Evolutionary conservation across 2,113 vertebrate genomes (phyloP).

Genomic region (Nyctereutes procyonoides): DNA sequence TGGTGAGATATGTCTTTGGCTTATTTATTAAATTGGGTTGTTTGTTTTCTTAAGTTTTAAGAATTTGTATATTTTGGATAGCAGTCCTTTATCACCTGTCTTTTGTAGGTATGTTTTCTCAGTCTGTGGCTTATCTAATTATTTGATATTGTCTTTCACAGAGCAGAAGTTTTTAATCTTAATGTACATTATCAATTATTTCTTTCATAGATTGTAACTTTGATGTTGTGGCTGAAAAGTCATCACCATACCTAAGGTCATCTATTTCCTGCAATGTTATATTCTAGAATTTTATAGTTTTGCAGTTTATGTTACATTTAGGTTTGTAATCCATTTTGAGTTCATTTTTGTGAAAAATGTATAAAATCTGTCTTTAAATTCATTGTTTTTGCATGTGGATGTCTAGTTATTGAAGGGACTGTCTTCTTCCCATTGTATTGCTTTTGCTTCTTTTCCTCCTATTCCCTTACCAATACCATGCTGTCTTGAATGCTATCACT

Average conservation of each 20-base stretch:
- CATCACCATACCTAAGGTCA: not conserved
- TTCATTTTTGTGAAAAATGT: not conserved
- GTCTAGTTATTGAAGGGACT: not conserved
- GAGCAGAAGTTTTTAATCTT: not conserved
- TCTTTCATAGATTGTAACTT: not conserved
- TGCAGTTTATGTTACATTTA: not conserved
- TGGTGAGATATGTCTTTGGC: not conserved
- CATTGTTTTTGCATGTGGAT: not conserved
- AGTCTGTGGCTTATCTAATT: not conserved
- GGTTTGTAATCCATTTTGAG: not conserved
- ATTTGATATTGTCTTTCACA: not conserved
- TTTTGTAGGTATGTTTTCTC: not conserved
- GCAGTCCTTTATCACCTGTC: not conserved
- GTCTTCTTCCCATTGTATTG: not conserved
- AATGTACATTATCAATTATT: not conserved
- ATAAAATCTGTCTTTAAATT: not conserved
- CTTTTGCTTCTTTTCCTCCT: not conserved
- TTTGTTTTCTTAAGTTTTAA: not conserved
- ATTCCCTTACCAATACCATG: not conserved
- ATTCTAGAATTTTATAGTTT: not conserved
- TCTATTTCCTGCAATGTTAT: not conserved
- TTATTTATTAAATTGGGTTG: not conserved
- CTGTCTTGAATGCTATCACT: not conserved
- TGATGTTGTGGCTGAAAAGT: not conserved
- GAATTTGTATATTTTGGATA: not conserved